Evolutionary conservation across 2,888 invertebrate species (phyloP).

Genomic region (Lasioglossum pauxillum): DNA sequence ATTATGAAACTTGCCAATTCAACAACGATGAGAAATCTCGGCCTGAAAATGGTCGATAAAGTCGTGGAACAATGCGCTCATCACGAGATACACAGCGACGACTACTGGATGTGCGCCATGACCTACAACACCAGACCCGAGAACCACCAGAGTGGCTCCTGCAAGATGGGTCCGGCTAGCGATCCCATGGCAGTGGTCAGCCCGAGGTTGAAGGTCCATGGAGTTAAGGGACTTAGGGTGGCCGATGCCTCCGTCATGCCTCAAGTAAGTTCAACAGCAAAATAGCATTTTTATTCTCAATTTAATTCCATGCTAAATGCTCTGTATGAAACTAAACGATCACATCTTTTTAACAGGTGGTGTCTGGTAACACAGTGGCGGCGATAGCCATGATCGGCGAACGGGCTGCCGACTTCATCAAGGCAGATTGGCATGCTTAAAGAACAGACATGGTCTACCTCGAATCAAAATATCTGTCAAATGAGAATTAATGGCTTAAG

Average conservation of each 20-base stretch:
- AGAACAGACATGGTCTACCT: background rate
- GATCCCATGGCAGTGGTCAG: constrained; percentile 92
- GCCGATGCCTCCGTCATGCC: constrained; percentile 88
- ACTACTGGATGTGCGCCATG: constrained; percentile 91
- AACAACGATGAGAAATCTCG: constrained; percentile 78
- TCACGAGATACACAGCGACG: constrained; percentile 84
- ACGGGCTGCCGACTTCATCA: constrained; percentile 86
- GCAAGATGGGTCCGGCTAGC: constrained; percentile 91
- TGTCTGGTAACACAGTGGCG: constrained; percentile 86
- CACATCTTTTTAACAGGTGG: constrained; percentile 65
- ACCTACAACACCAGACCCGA: constrained; percentile 90
- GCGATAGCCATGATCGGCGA: constrained; percentile 87
- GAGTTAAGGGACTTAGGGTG: constrained; percentile 85
- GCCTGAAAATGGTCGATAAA: constrained; percentile 10
- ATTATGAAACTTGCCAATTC: constrained; percentile 86
- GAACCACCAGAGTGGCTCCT: constrained; percentile 92
- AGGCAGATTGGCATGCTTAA: constrained; percentile 56
- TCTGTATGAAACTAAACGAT: no score
- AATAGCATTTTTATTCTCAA: no score
- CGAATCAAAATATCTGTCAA: background rate
- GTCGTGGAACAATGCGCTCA: constrained; percentile 61
- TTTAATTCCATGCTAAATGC: no score
- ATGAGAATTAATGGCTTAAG: background rate
- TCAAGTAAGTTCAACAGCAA: constrained; percentile 80
- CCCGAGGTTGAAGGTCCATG: constrained; percentile 88